Base-by-base conservation (phyloP, 2,113 vertebrate genomes). In the Poeciliopsis prolifica region DNA sequence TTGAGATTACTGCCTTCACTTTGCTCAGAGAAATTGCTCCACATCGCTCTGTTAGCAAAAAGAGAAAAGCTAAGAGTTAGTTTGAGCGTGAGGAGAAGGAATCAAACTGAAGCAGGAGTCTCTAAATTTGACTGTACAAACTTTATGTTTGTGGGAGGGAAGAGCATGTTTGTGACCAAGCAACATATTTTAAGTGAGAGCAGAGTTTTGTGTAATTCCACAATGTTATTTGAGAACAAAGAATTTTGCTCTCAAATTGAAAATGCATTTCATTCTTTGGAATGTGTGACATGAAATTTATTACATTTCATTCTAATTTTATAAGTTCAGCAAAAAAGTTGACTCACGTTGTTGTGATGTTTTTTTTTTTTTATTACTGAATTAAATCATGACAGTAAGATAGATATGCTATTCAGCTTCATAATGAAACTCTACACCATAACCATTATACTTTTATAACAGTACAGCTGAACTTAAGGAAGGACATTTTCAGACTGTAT, bases 401-500 rank as follows among this genome's bases (percentile, higher is more conserved):
- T 37, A 13, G 30, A 66, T 65, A 3, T 3, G 15, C 65, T 28
- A 66, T 8, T 4, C 72, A 70, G 65, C 19, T 74, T 4, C 5
- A 61, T 54, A 40, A n/a, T 29, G 71, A 80, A 81, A 88, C 84
- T 78, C 84, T 58, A 58, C 22, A 84, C 80, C 72, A 72, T 71
- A 87, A 75, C 51, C 76, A 63, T 65, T 54, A 51, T 70, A 70
- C 13, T 62, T 40, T 62, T 77, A 85, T 80, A 77, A 66, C 72
- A 3, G 68, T 68, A 31, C 28, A 77, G 75, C 75, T 65, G 77
- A 78, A 74, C 78, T 81, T 74, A 79, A 85, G 87, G 72, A 73
- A 82, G 70, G 44, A 73, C 72, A 72, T 88, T 91, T 83, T 80
- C 83, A 82, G 74, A 79, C 73, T 70, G 65, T 61, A 62, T 82